Evolutionary conservation across 2,888 invertebrate genomes (phyloP).

Genomic region (Trissolcus japonicus): DNA sequence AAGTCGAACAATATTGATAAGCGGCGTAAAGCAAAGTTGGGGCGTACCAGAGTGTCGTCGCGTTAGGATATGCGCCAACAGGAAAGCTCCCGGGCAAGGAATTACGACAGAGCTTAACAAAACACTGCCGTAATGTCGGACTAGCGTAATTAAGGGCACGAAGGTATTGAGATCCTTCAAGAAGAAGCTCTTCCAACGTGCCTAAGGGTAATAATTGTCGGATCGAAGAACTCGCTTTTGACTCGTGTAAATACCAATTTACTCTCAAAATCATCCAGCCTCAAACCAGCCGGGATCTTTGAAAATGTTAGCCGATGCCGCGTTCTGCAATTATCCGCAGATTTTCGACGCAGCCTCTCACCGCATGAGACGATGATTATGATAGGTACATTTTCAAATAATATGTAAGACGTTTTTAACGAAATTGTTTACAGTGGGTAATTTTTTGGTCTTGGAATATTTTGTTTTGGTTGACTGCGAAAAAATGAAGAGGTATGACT

Average conservation of each 20-base stretch:
- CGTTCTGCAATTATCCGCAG: too few relatives aligned
- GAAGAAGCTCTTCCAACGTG: constrained; percentile 41
- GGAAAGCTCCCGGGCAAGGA: constrained; percentile 34
- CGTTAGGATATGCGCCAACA: constrained; percentile 42
- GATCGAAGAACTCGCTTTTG: constrained; percentile 45
- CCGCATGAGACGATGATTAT: too few relatives aligned
- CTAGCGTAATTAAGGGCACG: constrained; percentile 49
- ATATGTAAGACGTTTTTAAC: too few relatives aligned
- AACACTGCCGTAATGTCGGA: constrained; percentile 33
- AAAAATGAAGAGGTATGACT: too few relatives aligned
- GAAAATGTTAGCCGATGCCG: too few relatives aligned
- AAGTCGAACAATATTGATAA: constrained; percentile 53
- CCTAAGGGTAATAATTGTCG: constrained; percentile 34
- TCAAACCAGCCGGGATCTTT: constrained; percentile 13
- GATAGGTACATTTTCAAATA: too few relatives aligned
- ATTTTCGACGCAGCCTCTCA: too few relatives aligned
- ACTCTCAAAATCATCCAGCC: constrained; percentile 24
- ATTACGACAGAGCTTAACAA: constrained; percentile 46
- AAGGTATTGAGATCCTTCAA: constrained; percentile 35
- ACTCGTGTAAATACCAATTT: constrained; percentile 45
- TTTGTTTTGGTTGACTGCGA: too few relatives aligned
- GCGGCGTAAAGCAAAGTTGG: constrained; percentile 8
- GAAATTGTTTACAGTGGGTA: too few relatives aligned
- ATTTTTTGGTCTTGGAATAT: too few relatives aligned
- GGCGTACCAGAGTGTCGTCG: constrained; percentile 33